A percentile compares a stretch with the other conserved stretches of the same genome.
These are phyloP conservation scores for Ennomos erosarius DNA, from an alignment of 2,888 invertebrate species.

Conservation along the genomic window DNA sequence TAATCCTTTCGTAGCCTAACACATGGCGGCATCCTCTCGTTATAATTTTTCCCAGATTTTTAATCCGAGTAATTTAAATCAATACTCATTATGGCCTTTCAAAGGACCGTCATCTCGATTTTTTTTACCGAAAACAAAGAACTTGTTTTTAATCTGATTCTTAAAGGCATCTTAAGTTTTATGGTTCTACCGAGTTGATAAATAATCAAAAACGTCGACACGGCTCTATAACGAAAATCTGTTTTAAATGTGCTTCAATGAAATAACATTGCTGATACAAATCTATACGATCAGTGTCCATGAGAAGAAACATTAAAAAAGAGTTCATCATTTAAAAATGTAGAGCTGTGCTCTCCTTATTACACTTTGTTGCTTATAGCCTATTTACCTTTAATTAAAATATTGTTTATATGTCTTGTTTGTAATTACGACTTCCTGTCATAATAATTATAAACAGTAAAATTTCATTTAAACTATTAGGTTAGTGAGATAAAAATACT, in stretches of 20 bases:
- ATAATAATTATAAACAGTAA: no score
- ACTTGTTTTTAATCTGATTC: constrained; percentile 81
- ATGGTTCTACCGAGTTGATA: constrained; percentile 70
- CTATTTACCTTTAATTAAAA: neutral
- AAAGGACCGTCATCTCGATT: constrained; percentile 78
- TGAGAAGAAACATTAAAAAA: constrained; percentile 26
- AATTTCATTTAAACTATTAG: no score
- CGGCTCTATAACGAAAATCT: constrained; percentile 56
- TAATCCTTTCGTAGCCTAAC: constrained; percentile 50
- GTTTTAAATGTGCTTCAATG: constrained; percentile 56
- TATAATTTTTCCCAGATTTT: constrained; percentile 84
- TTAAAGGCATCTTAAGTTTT: constrained; percentile 78
- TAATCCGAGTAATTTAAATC: constrained; percentile 83
- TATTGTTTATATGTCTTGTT: constrained; percentile 6
- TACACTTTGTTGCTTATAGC: no score
- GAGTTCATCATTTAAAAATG: no score
- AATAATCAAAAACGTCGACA: constrained; percentile 72
- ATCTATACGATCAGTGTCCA: constrained; percentile 52
- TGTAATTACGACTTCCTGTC: no score
- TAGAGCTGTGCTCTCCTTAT: no score
- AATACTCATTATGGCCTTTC: constrained; percentile 83
- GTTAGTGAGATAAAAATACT: no score
- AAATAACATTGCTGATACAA: constrained; percentile 56
- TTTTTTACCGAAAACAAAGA: constrained; percentile 77
- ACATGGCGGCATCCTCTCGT: constrained; percentile 73